These are phyloP conservation scores for Folsomia manolachei DNA, from an alignment of 2,888 invertebrate genomes.

Conservation along the genomic window DNA sequence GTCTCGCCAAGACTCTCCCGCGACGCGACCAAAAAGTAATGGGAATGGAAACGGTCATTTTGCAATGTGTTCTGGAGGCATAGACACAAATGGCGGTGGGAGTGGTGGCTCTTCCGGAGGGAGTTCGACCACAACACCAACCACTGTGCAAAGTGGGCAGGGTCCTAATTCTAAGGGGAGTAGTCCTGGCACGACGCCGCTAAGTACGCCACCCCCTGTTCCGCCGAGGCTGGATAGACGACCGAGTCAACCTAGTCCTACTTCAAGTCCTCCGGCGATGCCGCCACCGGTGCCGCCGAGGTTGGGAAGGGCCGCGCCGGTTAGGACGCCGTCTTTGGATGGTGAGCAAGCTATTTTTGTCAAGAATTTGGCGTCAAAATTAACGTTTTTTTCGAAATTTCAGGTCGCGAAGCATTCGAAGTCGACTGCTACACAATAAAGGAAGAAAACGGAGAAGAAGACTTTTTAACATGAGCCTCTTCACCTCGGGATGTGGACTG, in stretches of 20 bases:
- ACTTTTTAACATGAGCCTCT: constrained; percentile 45
- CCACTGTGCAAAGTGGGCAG: constrained; percentile 43
- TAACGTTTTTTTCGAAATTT: constrained; percentile 1
- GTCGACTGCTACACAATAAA: constrained; percentile 51
- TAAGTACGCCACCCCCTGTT: constrained; percentile 49
- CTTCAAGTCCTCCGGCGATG: constrained; percentile 48
- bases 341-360: constrained; percentile 30
- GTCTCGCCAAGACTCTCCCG: constrained; percentile 18
- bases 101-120: constrained; percentile 36
- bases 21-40: constrained; percentile 28
- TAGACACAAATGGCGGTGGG: constrained; percentile 17
- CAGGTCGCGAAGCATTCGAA: constrained; percentile 50
- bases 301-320: constrained; percentile 47
- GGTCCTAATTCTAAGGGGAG: constrained; percentile 40
- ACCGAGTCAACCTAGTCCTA: constrained; percentile 47
- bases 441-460: constrained; percentile 51
- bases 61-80: not conserved
- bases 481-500: too few species aligned
- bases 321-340: constrained; percentile 49
- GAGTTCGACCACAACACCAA: constrained; percentile 47
- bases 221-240: constrained; percentile 48
- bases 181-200: constrained; percentile 45
- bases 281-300: constrained; percentile 50
- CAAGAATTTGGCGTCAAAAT: too few species aligned
- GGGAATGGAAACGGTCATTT: constrained; percentile 25